Evolutionary conservation across 2,888 invertebrate species (phyloP).

Genomic region (Drosophila nigricruria): DNA sequence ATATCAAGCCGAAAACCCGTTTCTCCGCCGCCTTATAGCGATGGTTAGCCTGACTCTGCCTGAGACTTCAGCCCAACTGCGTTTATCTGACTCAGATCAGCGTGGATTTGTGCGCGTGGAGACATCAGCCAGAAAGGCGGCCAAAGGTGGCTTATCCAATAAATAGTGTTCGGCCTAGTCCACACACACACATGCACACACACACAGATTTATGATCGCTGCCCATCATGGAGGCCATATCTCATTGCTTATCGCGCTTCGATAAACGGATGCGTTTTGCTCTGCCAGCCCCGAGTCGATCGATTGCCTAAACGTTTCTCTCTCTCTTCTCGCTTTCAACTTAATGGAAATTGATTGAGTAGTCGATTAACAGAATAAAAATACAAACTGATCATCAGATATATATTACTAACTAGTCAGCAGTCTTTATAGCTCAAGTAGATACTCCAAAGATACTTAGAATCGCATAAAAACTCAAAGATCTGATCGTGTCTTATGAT

Average conservation of each 20-base stretch:
- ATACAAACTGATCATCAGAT: not conserved
- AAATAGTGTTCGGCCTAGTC: slow-evolving; percentile 28
- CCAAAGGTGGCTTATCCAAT: slow-evolving; percentile 23
- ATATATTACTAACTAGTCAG: not conserved
- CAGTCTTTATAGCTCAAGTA: not conserved
- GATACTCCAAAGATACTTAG: not conserved
- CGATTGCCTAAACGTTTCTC: slow-evolving; percentile 20
- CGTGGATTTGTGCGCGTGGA: slow-evolving; percentile 68
- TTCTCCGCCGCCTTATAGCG: slow-evolving; percentile 44
- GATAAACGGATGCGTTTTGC: slow-evolving; percentile 50
- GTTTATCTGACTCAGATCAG: slow-evolving; percentile 70
- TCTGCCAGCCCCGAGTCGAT: slow-evolving; percentile 13
- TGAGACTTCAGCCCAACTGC: slow-evolving; percentile 1
- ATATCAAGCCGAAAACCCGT: slow-evolving; percentile 63
- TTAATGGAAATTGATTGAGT: not conserved
- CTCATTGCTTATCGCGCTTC: slow-evolving; percentile 61
- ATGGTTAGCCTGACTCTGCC: slow-evolving; percentile 24
- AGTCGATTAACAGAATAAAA: not conserved
- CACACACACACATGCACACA: not conserved
- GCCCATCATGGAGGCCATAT: slow-evolving; percentile 57
- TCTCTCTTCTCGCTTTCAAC: not conserved
- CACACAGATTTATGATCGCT: slow-evolving; percentile 70
- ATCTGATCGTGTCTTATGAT: not conserved
- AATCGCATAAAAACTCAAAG: not conserved
- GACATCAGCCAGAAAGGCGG: slow-evolving; percentile 15